These are phyloP conservation scores for Brachionus plicatilis DNA, from an alignment of 1,140 invertebrate species.

Conservation along the genomic window DNA sequence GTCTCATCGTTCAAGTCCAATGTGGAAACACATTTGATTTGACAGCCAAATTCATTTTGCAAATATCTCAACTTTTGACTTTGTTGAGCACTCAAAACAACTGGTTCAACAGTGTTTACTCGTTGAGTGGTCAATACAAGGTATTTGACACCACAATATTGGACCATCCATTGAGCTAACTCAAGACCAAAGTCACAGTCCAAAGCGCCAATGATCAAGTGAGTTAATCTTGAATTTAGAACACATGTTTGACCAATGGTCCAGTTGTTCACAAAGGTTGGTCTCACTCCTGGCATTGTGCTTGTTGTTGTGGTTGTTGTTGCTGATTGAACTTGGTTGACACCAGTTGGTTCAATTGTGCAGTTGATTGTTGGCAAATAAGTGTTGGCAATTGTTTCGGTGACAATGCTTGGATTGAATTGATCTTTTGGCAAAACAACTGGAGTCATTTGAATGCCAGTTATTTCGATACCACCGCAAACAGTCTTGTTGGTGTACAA, in stretches of 20 bases:
- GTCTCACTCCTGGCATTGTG: background rate
- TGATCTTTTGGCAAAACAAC: slow-evolving; percentile 30
- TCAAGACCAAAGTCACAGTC: slow-evolving; percentile 26
- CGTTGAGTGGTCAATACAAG: background rate
- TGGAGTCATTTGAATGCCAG: slow-evolving; percentile 1
- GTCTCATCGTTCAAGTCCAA: slow-evolving; percentile 3
- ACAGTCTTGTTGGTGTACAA: background rate
- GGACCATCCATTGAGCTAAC: slow-evolving; percentile 21
- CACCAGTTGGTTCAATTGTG: background rate
- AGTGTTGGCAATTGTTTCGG: background rate
- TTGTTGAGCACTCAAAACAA: background rate
- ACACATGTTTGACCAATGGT: background rate
- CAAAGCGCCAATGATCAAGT: background rate
- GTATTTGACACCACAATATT: slow-evolving; percentile 11
- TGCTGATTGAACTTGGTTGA: no score
- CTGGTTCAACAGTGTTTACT: background rate
- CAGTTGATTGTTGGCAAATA: background rate
- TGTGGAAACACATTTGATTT: slow-evolving; percentile 15
- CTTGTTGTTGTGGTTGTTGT: background rate
- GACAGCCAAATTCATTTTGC: slow-evolving; percentile 6
- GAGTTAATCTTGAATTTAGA: background rate
- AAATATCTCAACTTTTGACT: background rate
- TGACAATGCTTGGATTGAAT: background rate
- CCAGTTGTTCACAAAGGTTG: background rate
- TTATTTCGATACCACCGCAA: slow-evolving; percentile 7